Evolutionary conservation across 2,888 invertebrate genomes (phyloP).

Genomic region (Drosophila austrosaltans): DNA sequence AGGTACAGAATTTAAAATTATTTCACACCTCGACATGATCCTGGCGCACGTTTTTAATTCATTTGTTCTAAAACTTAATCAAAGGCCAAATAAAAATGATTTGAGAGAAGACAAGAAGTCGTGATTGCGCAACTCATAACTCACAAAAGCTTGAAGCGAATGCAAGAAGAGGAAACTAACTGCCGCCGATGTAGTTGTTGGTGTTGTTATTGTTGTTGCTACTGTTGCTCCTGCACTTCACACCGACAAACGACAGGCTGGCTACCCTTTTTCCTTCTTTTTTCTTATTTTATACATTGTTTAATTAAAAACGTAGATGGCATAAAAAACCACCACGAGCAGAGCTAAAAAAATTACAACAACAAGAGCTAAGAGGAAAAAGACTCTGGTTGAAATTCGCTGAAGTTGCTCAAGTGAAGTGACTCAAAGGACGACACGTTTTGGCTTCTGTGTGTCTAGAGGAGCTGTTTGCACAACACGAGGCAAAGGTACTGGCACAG

Average conservation of each 20-base stretch:
- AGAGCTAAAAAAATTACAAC: conserved; percentile 48
- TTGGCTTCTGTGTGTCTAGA: conserved; percentile 69
- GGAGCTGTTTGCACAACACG: conserved; percentile 42
- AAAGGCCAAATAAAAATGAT: conserved; percentile 30
- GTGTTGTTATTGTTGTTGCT: conserved; percentile 9
- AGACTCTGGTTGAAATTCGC: conserved; percentile 37
- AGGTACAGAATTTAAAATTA: conserved; percentile 63
- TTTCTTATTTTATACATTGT: conserved; percentile 73
- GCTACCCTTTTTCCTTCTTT: conserved; percentile 15
- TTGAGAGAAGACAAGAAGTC: conserved; percentile 80
- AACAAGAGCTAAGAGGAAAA: conserved; percentile 29
- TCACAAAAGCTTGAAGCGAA: conserved; percentile 64
- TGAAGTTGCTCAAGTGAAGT: conserved; percentile 53
- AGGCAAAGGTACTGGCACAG: conserved; percentile 28
- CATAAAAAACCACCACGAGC: conserved; percentile 51
- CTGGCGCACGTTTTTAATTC: conserved; percentile 63
- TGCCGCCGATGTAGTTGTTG: not conserved
- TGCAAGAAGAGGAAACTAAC: not conserved
- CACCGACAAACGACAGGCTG: conserved; percentile 30
- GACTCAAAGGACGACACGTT: conserved; percentile 77
- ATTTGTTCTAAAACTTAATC: conserved; percentile 80
- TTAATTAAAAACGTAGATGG: conserved; percentile 81
- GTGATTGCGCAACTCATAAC: conserved; percentile 83
- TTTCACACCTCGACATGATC: conserved; percentile 67
- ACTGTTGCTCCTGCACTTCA: conserved; percentile 46